phyloP scores from a whole-genome alignment of 2,888 invertebrate genomes.

The Acleris laterana region DNA sequence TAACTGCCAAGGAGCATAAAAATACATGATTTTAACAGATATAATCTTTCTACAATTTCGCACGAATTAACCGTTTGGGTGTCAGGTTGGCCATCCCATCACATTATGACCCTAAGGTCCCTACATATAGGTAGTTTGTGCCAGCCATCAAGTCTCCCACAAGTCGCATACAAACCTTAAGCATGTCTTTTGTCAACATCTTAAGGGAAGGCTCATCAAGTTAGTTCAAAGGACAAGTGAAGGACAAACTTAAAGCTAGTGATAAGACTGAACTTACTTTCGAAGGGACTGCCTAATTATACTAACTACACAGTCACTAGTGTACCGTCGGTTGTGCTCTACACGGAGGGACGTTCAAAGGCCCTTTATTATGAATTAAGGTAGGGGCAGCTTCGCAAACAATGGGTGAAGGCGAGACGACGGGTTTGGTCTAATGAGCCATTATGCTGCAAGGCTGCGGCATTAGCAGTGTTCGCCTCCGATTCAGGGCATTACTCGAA shows the following conservation, averaged over 20 bases:
- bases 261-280: slow-evolving; percentile 18
- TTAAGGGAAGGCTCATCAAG: not conserved
- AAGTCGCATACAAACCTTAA: too few species aligned
- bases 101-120: too few species aligned
- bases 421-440: slow-evolving; percentile 77
- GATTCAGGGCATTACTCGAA: slow-evolving; percentile 26
- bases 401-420: slow-evolving; percentile 65
- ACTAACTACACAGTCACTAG: slow-evolving; percentile 15
- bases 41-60: too few species aligned
- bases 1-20: too few species aligned
- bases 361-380: slow-evolving; percentile 71
- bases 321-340: slow-evolving; percentile 30
- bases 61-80: too few species aligned
- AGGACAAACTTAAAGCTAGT: not conserved
- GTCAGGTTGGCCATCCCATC: too few species aligned
- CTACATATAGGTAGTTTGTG: too few species aligned
- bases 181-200: too few species aligned
- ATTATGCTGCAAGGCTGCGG: slow-evolving; percentile 64
- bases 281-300: slow-evolving; percentile 26
- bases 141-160: too few species aligned
- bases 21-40: too few species aligned
- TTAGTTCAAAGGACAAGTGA: slow-evolving; percentile 3
- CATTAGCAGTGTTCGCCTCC: slow-evolving; percentile 41
- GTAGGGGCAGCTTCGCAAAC: slow-evolving; percentile 66
- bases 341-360: slow-evolving; percentile 56